These are phyloP conservation scores for Poecile atricapillus DNA, from an alignment of 2,113 vertebrate species.

Conservation along the genomic window DNA sequence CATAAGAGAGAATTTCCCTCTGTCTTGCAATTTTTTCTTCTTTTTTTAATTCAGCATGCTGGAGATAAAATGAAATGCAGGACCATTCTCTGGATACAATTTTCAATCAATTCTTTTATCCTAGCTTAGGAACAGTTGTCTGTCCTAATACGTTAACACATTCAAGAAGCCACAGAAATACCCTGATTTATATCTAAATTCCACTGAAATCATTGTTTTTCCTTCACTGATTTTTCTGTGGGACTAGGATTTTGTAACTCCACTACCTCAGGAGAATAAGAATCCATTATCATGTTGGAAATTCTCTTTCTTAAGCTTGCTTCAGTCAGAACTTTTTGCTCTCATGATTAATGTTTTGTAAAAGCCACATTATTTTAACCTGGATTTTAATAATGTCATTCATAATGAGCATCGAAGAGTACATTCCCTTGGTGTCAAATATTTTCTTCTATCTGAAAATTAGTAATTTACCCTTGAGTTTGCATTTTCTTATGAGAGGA, in stretches of 20 bases:
- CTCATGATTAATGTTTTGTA: background rate
- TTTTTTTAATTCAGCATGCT: background rate
- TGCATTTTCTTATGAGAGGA: background rate
- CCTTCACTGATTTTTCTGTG: background rate
- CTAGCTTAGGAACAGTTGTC: background rate
- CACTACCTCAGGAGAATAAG: background rate
- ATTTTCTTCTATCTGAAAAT: background rate
- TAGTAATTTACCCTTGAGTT: background rate
- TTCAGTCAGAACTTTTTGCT: background rate
- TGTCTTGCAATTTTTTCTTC: background rate
- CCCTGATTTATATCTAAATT: background rate
- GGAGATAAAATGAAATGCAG: background rate
- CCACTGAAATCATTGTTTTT: background rate
- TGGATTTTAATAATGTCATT: background rate
- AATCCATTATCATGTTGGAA: background rate
- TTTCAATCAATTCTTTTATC: background rate
- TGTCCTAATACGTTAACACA: background rate
- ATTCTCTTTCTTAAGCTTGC: background rate
- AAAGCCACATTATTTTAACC: background rate
- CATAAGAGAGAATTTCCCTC: background rate
- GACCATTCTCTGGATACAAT: background rate
- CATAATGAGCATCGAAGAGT: background rate
- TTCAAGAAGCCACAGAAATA: background rate
- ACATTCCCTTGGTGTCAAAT: background rate
- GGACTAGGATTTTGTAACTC: background rate